These are phyloP conservation scores for Chelonus formosanus DNA, from an alignment of 2,888 invertebrate genomes.

Conservation along the genomic window DNA sequence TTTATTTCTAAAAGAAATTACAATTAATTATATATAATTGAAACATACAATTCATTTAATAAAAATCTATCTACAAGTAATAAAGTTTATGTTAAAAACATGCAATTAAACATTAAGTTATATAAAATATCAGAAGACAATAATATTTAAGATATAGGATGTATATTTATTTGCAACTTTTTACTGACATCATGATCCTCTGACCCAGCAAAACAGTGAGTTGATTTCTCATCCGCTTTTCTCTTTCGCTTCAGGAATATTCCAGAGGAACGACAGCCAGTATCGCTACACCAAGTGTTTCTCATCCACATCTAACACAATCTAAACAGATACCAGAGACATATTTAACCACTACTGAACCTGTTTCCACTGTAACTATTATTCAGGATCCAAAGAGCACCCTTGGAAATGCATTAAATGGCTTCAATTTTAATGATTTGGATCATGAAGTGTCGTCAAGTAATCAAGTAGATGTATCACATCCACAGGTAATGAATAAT, in stretches of 20 bases:
- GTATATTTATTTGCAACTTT: slow-evolving; percentile 22
- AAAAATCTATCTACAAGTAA: too few relatives aligned
- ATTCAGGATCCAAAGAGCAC: slow-evolving; percentile 36
- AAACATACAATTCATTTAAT: too few relatives aligned
- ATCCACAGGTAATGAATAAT: slow-evolving; percentile 40
- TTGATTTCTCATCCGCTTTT: slow-evolving; percentile 30
- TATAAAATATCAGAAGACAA: too few relatives aligned
- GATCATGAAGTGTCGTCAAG: slow-evolving; percentile 50
- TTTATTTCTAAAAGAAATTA: not conserved
- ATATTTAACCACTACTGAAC: slow-evolving; percentile 72
- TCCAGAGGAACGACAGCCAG: slow-evolving; percentile 52
- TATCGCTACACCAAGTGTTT: slow-evolving; percentile 51
- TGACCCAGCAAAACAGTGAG: slow-evolving; percentile 24
- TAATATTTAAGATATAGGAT: slow-evolving; percentile 28
- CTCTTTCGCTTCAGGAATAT: slow-evolving; percentile 53
- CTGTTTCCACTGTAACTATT: slow-evolving; percentile 34
- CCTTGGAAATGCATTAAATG: slow-evolving; percentile 41
- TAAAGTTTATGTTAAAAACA: too few relatives aligned
- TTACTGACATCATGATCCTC: slow-evolving; percentile 14
- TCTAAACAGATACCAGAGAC: slow-evolving; percentile 82
- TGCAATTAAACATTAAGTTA: too few relatives aligned
- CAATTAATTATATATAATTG: not conserved
- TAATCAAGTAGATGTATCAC: slow-evolving; percentile 42
- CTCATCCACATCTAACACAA: slow-evolving; percentile 66
- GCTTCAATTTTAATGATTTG: slow-evolving; percentile 53